A percentile compares a stretch with the other conserved stretches of the same genome.
These are phyloP conservation scores for Uropsilus gracilis DNA, from an alignment of 2,113 vertebrate species.

Conservation along the genomic window DNA sequence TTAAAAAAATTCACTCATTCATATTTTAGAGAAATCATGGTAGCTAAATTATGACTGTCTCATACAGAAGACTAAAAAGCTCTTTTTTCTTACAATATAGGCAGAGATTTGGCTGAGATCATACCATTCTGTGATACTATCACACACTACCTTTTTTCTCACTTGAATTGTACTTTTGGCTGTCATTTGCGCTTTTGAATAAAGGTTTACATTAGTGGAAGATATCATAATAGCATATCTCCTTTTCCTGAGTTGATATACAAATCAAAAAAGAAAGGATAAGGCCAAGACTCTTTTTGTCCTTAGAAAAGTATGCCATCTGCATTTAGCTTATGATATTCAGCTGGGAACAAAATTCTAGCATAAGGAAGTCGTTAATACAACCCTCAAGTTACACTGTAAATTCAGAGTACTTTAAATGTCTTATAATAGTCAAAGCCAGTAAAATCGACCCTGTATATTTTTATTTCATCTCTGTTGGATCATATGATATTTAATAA, in stretches of 20 bases:
- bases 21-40: constrained; percentile 88
- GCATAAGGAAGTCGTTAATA: constrained; percentile 88
- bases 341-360: constrained; percentile 84
- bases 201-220: constrained; percentile 83
- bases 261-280: constrained; percentile 82
- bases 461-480: constrained; percentile 91
- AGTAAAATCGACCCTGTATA: constrained; percentile 90
- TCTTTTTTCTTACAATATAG: constrained; percentile 86
- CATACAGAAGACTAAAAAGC: constrained; percentile 84
- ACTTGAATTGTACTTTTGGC: constrained; percentile 85
- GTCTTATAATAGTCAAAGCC: constrained; percentile 86
- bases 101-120: constrained; percentile 86
- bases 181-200: constrained; percentile 87
- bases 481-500: constrained; percentile 92
- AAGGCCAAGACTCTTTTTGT: constrained; percentile 84
- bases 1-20: constrained; percentile 87
- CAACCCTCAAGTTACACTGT: constrained; percentile 84
- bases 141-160: constrained; percentile 86
- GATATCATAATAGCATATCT: constrained; percentile 83
- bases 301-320: constrained; percentile 85
- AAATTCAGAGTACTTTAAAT: constrained; percentile 87
- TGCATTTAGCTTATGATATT: constrained; percentile 86
- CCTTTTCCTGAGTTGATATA: constrained; percentile 78
- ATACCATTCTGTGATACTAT: constrained; percentile 84
- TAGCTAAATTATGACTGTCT: constrained; percentile 92